Conservation (phyloP, 1,140 invertebrate species). For the Palaemon carinicauda region DNA sequence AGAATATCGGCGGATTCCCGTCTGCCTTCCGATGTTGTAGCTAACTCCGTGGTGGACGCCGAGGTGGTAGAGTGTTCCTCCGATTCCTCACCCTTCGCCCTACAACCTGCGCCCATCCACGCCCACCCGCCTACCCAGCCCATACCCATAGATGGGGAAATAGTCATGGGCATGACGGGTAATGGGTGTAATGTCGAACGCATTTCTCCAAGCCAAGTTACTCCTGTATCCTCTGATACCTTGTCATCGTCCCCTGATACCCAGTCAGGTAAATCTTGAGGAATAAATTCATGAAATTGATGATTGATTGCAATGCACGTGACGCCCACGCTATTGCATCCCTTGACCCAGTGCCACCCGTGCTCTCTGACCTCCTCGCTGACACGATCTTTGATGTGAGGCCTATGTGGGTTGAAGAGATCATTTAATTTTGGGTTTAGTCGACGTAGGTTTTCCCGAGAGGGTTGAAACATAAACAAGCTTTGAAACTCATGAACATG, state of each 20-base stretch:
- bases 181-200: conserved; percentile 38
- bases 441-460: too few relatives aligned
- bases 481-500: too few relatives aligned
- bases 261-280: conserved; percentile 32
- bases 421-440: not conserved
- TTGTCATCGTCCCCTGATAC: conserved; percentile 45
- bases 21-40: not conserved
- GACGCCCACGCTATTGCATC: not conserved
- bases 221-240: conserved; percentile 41
- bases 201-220: conserved; percentile 41
- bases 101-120: conserved; percentile 17
- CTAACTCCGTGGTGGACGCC: conserved; percentile 1
- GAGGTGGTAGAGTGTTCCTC: conserved; percentile 31
- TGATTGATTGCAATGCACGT: not conserved
- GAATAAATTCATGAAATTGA: not conserved
- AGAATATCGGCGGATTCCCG: conserved; percentile 10
- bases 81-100: conserved; percentile 12
- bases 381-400: too few relatives aligned
- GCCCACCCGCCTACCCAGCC: conserved; percentile 15
- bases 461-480: too few relatives aligned
- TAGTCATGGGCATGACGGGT: conserved; percentile 4
- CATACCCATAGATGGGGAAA: conserved; percentile 24
- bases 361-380: too few relatives aligned
- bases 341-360: not conserved
- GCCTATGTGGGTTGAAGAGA: not conserved